Evolutionary conservation across 2,888 invertebrate genomes (phyloP).

Genomic region (Cristatella mucedo): DNA sequence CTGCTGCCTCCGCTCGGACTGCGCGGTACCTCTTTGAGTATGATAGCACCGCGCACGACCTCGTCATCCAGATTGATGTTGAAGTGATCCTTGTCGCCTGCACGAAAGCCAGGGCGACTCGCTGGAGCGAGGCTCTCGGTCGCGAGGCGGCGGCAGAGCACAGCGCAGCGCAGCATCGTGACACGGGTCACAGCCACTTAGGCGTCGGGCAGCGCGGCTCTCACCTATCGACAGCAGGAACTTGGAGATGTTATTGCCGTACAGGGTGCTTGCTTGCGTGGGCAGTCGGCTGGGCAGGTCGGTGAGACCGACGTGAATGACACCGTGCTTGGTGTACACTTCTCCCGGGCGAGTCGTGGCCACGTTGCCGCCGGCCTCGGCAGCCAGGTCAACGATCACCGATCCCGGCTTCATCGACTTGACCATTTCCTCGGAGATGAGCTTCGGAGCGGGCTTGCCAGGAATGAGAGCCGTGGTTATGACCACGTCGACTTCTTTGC

Average conservation of each 20-base stretch:
- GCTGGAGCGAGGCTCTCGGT: too few species aligned
- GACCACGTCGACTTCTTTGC: conserved; percentile 65
- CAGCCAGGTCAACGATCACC: conserved; percentile 72
- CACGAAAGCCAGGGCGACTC: too few species aligned
- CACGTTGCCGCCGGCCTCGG: conserved; percentile 72
- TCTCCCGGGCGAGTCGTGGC: conserved; percentile 64
- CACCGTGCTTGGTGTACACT: conserved; percentile 57
- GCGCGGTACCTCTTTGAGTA: conserved; percentile 46
- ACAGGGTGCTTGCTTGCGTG: conserved; percentile 67
- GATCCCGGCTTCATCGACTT: conserved; percentile 70
- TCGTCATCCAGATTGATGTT: conserved; percentile 66
- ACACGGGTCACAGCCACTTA: too few species aligned
- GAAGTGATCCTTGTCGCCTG: conserved; percentile 61
- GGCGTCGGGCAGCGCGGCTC: too few species aligned
- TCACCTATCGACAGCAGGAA: conserved; percentile 62
- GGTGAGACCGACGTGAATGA: conserved; percentile 63
- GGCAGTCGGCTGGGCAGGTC: conserved; percentile 69
- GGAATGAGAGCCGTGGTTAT: conserved; percentile 80
- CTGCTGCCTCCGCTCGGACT: conserved; percentile 61
- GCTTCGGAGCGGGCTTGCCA: conserved; percentile 61
- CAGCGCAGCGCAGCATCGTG: too few species aligned
- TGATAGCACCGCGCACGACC: conserved; percentile 65
- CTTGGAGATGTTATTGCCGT: conserved; percentile 79
- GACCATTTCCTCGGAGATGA: conserved; percentile 49
- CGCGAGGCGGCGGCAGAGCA: too few species aligned